A percentile compares a stretch with the other conserved stretches of the same genome.
phyloP scores from a whole-genome alignment of 2,797 vertebrate genomes.

The Leptatherina wallacei region DNA sequence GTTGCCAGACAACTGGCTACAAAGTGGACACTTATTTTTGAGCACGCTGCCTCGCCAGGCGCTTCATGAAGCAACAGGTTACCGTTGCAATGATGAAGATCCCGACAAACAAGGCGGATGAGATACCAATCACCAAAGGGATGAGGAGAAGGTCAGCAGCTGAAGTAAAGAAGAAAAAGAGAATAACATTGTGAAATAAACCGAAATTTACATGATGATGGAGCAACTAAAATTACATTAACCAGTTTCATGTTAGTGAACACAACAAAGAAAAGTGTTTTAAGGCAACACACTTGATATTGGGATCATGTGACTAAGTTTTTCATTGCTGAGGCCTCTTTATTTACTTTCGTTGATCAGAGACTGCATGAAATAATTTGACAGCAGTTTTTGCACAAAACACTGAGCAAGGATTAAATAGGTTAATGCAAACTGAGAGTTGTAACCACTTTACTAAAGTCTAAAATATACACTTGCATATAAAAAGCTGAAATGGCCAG shows the following conservation, averaged over 20 bases:
- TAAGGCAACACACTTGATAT: not conserved
- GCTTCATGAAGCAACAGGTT: constrained; percentile 92
- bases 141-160: constrained; percentile 88
- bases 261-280: too few species aligned
- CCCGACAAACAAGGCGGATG: constrained; percentile 88
- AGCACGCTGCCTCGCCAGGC: constrained; percentile 78
- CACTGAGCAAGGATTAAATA: not conserved
- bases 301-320: not conserved
- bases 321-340: not conserved
- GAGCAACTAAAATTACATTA: not conserved
- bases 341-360: too few species aligned
- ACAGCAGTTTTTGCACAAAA: not conserved
- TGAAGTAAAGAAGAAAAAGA: constrained; percentile 54
- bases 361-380: too few species aligned
- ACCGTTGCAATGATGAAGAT: constrained; percentile 86
- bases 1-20: not conserved
- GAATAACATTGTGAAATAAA: not conserved
- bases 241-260: not conserved
- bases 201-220: not conserved
- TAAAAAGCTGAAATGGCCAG: too few species aligned
- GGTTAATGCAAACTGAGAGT: too few species aligned
- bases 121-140: constrained; percentile 87
- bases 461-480: too few species aligned
- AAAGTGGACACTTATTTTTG: constrained; percentile 66
- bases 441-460: too few species aligned